phyloP scores from a whole-genome alignment of 2,113 vertebrate genomes.

The Scytalopus superciliaris region DNA sequence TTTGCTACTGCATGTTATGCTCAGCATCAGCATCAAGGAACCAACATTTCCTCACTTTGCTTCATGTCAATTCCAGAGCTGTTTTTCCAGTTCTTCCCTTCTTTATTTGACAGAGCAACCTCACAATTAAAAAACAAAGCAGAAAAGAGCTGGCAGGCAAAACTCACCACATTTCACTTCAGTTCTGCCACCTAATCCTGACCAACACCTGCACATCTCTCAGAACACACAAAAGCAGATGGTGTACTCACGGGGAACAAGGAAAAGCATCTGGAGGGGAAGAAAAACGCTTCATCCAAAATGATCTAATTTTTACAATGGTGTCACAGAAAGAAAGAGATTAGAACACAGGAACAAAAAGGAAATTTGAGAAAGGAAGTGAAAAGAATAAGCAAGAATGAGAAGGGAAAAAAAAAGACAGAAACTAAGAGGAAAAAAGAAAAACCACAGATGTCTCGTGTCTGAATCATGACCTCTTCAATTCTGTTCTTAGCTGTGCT shows the following conservation, averaged over 20 bases:
- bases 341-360: not conserved
- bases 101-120: not conserved
- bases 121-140: not conserved
- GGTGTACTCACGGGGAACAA: not conserved
- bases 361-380: not conserved
- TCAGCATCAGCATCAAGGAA: not conserved
- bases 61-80: not conserved
- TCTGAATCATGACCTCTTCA: not conserved
- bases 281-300: not conserved
- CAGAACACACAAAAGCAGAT: not conserved
- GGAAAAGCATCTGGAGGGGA: not conserved
- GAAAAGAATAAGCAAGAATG: not conserved
- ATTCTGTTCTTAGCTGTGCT: not conserved
- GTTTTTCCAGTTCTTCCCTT: not conserved
- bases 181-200: not conserved
- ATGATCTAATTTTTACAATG: not conserved
- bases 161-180: not conserved
- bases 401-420: not conserved
- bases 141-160: not conserved
- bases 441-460: not conserved
- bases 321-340: not conserved
- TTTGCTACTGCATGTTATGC: not conserved
- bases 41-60: not conserved
- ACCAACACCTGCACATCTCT: constrained; percentile 8
- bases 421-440: not conserved